Evolutionary conservation across 2,888 invertebrate species (phyloP), one percentile per base, ranked within the genome.

Genomic region (Cristatella mucedo): DNA sequence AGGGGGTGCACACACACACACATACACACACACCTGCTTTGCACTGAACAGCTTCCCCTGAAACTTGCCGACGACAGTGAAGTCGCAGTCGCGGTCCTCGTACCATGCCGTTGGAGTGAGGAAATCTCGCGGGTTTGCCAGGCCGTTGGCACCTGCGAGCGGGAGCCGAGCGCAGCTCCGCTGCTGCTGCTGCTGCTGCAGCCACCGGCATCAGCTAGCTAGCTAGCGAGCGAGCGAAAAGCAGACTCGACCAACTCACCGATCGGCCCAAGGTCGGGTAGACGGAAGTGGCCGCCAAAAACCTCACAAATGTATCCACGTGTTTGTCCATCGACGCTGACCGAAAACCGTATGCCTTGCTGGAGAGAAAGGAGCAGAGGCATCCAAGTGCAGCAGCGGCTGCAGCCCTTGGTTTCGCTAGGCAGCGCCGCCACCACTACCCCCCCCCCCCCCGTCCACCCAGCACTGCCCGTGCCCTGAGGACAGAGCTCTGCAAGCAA

Each of bases 51-150:
- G 66, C 18, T 73, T 73, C 0, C 91, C 91, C 63, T 95, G 93
- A 51, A 61, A 97, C 67, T 97, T 97, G 56, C 74, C 76, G 40
- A 87, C 70, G 32, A 95, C 76, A 30, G 76, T 74, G 63, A 76
- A 87, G 4, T 72, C 46, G 13, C 62, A 54, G 2, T 80, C 76
- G 22, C 69, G 60, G 57, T 93, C 85, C 56, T 87, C 82, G 63
- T 78, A 95, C 63, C 75, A 76, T 3, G 95, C 95, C 0, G 77
- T 76, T 0, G 95, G 95, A 0, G 84, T 82, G 49, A 80, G 71
- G 66, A 97, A 97, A 68, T 97, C 91, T 45, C 91, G 72, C 0
- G 95, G 85, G 66, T 87, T 91, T 2, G 95, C 95, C 47, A 97
- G 69, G 0, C 95, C 95, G 65, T 97, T 97, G 1, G 95, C 91